These are phyloP conservation scores for Galemys pyrenaicus DNA, from an alignment of 2,113 vertebrate genomes.

Conservation along the genomic window DNA sequence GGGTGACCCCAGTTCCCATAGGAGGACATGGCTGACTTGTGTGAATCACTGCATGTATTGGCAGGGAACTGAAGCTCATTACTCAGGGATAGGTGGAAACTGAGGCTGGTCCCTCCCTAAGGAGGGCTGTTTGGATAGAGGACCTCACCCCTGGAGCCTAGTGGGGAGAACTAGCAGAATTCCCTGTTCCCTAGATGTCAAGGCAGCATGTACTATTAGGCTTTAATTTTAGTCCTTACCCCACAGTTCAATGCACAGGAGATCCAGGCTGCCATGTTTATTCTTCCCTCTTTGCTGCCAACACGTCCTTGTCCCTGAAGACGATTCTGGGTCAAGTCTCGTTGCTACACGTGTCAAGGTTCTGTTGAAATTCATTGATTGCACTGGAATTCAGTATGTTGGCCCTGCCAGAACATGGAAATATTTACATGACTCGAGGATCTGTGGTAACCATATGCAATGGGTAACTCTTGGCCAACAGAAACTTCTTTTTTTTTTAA, in stretches of 20 bases:
- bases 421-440: not conserved
- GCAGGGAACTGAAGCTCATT: not conserved
- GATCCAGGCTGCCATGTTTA: too few species aligned
- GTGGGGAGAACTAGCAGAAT: too few species aligned
- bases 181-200: not conserved
- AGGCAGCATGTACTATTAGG: not conserved
- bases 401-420: not conserved
- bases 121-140: not conserved
- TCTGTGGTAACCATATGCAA: not conserved
- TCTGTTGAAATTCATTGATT: not conserved
- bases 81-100: not conserved
- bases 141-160: not conserved
- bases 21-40: not conserved
- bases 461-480: accelerated
- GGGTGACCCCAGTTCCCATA: not conserved
- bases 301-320: not conserved
- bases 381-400: not conserved
- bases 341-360: not conserved
- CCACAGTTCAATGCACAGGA: not conserved
- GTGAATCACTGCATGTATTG: not conserved
- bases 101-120: not conserved
- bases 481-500: not conserved
- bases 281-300: not conserved
- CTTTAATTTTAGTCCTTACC: not conserved
- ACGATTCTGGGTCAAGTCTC: not conserved